Evolutionary conservation across 2,113 vertebrate genomes (phyloP).

Genomic region (Eurypyga helias): DNA sequence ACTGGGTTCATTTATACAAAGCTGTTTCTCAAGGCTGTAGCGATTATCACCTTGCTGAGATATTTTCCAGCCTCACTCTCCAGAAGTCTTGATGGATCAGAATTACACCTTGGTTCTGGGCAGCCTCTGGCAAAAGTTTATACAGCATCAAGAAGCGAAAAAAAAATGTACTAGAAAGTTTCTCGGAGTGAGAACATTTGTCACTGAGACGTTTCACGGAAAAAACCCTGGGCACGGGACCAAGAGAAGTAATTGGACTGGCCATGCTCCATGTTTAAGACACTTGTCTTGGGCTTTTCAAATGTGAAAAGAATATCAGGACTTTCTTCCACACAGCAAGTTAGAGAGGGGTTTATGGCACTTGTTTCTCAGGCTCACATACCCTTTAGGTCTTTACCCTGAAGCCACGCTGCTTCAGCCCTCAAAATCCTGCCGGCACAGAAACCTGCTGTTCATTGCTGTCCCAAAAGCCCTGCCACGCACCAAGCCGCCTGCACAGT

Average conservation of each 20-base stretch:
- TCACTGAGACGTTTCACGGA: slow-evolving; percentile 68
- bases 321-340: slow-evolving; percentile 6
- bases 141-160: slow-evolving; percentile 46
- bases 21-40: slow-evolving; percentile 38
- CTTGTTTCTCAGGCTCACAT: not conserved
- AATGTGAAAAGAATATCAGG: slow-evolving; percentile 5
- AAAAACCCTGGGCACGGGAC: slow-evolving; percentile 64
- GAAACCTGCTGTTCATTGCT: not conserved
- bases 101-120: slow-evolving; percentile 49
- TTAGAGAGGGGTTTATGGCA: not conserved
- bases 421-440: not conserved
- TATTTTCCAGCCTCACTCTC: slow-evolving; percentile 44
- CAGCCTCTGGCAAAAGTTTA: slow-evolving; percentile 53
- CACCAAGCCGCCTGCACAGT: not conserved
- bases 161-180: slow-evolving; percentile 60
- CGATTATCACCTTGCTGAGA: slow-evolving; percentile 2
- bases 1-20: slow-evolving; percentile 25
- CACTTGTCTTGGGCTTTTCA: slow-evolving; percentile 24
- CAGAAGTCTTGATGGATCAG: slow-evolving; percentile 14
- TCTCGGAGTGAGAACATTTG: slow-evolving; percentile 67
- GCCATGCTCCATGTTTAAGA: slow-evolving; percentile 49
- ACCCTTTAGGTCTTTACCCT: not conserved
- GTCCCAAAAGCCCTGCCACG: not conserved
- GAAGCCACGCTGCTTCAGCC: not conserved
- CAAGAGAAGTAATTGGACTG: slow-evolving; percentile 73